phyloP scores from a whole-genome alignment of 2,113 vertebrate species.

The Lipotes vexillifer region DNA sequence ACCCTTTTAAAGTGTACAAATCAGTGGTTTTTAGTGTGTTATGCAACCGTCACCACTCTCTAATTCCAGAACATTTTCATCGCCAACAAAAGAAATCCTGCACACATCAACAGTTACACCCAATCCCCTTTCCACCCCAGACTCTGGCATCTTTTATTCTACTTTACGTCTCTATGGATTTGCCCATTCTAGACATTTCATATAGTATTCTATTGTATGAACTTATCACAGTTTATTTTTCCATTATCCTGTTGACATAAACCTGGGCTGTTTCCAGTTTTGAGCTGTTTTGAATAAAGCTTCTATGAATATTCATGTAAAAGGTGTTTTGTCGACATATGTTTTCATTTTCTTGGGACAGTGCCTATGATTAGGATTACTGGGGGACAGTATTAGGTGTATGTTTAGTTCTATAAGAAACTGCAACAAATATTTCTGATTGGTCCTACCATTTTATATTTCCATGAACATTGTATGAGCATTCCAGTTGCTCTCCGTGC shows the following conservation, averaged over 20 bases:
- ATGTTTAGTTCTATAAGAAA: background rate
- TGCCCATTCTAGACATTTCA: background rate
- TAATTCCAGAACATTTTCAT: background rate
- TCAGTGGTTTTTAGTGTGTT: background rate
- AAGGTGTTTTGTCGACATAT: background rate
- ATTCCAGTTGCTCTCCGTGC: background rate
- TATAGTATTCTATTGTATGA: background rate
- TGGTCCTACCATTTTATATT: background rate
- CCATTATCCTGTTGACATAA: background rate
- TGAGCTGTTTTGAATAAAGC: background rate
- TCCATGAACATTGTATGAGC: background rate
- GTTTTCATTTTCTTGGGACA: background rate
- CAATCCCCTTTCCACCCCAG: background rate
- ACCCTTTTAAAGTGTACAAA: background rate
- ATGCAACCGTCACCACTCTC: background rate
- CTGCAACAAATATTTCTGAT: background rate
- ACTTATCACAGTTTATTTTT: background rate
- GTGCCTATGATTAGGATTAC: background rate
- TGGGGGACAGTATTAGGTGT: background rate
- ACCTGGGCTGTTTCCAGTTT: background rate
- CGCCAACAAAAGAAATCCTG: background rate
- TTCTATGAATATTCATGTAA: background rate
- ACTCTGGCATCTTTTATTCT: background rate
- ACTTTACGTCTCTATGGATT: background rate
- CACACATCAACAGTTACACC: background rate